Conservation (phyloP, 2,888 invertebrate species). For the Crocallis elinguaria region DNA sequence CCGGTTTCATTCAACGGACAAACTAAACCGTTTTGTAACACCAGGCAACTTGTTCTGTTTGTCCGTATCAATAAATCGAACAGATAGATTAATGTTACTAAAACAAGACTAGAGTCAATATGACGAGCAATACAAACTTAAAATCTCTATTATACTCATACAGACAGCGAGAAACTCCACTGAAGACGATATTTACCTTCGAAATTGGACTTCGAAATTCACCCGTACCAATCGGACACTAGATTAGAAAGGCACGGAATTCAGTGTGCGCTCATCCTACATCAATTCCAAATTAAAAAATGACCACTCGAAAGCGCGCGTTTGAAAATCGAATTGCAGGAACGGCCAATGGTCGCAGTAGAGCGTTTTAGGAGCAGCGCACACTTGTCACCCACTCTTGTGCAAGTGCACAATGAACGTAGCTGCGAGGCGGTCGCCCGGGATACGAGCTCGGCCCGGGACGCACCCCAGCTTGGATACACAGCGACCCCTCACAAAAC, state of each 20-base stretch:
- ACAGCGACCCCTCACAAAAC: slow-evolving; percentile 59
- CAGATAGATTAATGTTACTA: neutral
- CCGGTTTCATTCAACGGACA: too few relatives aligned
- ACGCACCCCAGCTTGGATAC: slow-evolving; percentile 53
- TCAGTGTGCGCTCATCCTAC: slow-evolving; percentile 37
- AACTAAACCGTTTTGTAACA: too few relatives aligned
- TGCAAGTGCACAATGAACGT: slow-evolving; percentile 66
- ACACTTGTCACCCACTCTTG: slow-evolving; percentile 57
- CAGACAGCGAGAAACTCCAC: slow-evolving; percentile 4
- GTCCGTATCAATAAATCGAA: too few relatives aligned
- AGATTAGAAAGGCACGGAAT: slow-evolving; percentile 14
- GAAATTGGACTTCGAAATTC: slow-evolving; percentile 21
- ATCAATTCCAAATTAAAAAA: slow-evolving; percentile 39
- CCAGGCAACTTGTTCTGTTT: too few relatives aligned
- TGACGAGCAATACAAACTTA: neutral
- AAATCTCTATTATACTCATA: neutral
- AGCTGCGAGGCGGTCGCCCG: slow-evolving; percentile 59
- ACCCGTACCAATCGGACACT: slow-evolving; percentile 29
- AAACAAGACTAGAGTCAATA: neutral
- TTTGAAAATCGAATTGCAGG: slow-evolving; percentile 52
- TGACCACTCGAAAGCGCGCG: slow-evolving; percentile 27
- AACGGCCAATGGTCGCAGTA: slow-evolving; percentile 46
- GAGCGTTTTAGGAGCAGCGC: slow-evolving; percentile 53
- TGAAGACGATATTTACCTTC: slow-evolving; percentile 8
- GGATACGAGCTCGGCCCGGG: slow-evolving; percentile 77